Evolutionary conservation across 1,140 invertebrate species (phyloP), one percentile per base, ranked within the genome.

Genomic region (Zelostemma sp.): DNA sequence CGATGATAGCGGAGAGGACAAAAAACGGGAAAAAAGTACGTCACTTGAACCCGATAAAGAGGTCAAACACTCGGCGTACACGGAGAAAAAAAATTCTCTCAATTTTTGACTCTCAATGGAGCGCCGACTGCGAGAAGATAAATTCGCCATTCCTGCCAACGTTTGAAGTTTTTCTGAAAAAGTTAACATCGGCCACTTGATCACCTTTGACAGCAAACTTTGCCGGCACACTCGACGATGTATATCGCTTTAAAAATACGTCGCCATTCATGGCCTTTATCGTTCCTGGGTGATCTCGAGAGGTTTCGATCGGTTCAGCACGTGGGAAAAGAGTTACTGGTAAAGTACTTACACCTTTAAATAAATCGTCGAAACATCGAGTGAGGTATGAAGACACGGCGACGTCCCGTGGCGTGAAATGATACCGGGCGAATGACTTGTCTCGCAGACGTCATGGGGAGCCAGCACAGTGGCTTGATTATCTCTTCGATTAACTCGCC

Each of bases 371-470:
- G 55, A 55, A 58, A 45, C 33, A 21, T 19, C 9, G 17, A 41
- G 40, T 5, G 17, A 41, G 40, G 1, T 40, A 25, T 11, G 25
- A 12, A 19, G 6, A 33, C 50, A 35, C 35, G 59, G 53, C 38
- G 60, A 64, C 60, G 55, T 64, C 60, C 60, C 38, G 56, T 28
- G 51, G 61, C 51, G 67, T 61, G 61, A 70, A 59, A 49, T 47
- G 67, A 69, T 69, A 65, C 61, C 46, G 38, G 56, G 25, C 55
- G 60, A 48, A 64, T 50, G 67, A 63, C 60, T 69, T 58, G 63
- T 59, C 60, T 63, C 21, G 43, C 14, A 56, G 60, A 64, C 67
- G 67, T 59, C 67, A 59, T 53, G n/a, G 60, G 43, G 50, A 49
- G 31, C 53, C 17, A 19, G 46, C 40, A 57, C 51, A 46, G 50